Evolutionary conservation across 2,888 invertebrate species (phyloP).

Genomic region (Augochlorella aurata): DNA sequence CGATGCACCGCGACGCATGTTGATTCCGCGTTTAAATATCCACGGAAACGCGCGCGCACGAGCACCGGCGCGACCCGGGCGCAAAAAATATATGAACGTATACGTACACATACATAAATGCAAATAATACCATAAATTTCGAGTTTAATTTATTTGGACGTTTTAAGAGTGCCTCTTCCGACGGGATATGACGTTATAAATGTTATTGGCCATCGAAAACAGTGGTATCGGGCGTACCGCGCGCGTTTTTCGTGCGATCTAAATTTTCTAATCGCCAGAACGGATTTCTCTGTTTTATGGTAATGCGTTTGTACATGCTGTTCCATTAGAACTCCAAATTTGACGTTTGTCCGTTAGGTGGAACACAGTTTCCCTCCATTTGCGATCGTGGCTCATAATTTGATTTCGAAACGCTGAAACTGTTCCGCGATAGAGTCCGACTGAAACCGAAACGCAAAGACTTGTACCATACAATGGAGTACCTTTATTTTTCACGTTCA

Average conservation of each 20-base stretch:
- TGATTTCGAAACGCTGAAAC: not conserved
- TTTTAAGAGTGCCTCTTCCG: constrained; percentile 51
- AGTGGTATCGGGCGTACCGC: constrained; percentile 11
- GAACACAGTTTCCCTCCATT: not conserved
- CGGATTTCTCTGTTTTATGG: not conserved
- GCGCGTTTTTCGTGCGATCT: not conserved
- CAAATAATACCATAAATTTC: constrained; percentile 54
- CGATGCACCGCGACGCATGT: constrained; percentile 56
- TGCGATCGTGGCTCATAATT: not conserved
- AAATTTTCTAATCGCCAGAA: constrained; percentile 41
- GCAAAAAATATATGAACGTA: not conserved
- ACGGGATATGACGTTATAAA: constrained; percentile 50
- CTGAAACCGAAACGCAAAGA: not conserved
- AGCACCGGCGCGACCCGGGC: not conserved
- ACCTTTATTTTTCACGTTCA: not conserved
- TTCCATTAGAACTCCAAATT: not conserved
- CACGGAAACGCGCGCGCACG: constrained; percentile 5
- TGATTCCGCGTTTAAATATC: constrained; percentile 55
- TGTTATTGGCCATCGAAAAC: constrained; percentile 46
- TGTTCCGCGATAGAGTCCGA: not conserved
- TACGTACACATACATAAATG: constrained; percentile 36
- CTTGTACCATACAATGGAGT: not conserved
- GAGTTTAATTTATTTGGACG: constrained; percentile 53
- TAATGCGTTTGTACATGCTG: not conserved
- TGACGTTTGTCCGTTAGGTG: not conserved